A percentile compares a stretch with the other conserved stretches of the same genome.
Evolutionary conservation across 2,113 vertebrate genomes (phyloP).

Genomic region (Pteruthius melanotis): DNA sequence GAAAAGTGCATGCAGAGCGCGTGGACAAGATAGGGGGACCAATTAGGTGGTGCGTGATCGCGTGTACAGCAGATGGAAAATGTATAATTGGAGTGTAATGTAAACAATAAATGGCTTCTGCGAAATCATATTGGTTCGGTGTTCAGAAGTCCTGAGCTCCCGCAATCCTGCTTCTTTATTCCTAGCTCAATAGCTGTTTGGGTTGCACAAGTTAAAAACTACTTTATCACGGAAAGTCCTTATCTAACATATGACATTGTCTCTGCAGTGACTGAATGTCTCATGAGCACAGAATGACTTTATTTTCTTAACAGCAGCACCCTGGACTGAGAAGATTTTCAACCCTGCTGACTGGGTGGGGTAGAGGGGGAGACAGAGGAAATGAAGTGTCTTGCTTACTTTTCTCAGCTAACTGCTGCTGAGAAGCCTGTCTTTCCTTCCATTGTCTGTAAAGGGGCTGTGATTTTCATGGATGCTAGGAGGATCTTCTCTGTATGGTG

Average conservation of each 20-base stretch:
- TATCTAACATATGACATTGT: background rate
- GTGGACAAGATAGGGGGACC: too few relatives aligned
- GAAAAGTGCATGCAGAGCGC: too few relatives aligned
- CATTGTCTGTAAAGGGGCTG: background rate
- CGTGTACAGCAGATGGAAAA: too few relatives aligned
- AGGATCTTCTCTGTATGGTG: background rate
- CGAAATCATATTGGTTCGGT: too few relatives aligned
- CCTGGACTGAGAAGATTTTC: background rate
- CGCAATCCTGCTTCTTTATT: background rate
- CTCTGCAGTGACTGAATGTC: background rate
- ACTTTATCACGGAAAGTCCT: background rate
- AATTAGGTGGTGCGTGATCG: too few relatives aligned
- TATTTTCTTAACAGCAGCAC: background rate
- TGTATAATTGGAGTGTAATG: too few relatives aligned
- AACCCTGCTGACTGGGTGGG: background rate
- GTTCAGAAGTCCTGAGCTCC: too few relatives aligned
- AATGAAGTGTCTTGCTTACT: background rate
- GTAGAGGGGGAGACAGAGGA: background rate
- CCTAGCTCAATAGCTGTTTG: background rate
- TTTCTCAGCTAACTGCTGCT: background rate
- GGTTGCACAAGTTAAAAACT: background rate
- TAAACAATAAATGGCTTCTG: too few relatives aligned
- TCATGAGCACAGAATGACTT: background rate
- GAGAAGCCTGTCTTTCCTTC: background rate
- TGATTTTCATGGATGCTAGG: background rate